Evolutionary conservation across 2,797 vertebrate species (phyloP), one percentile per base, ranked within the genome.

Genomic region (Emys orbicularis): DNA sequence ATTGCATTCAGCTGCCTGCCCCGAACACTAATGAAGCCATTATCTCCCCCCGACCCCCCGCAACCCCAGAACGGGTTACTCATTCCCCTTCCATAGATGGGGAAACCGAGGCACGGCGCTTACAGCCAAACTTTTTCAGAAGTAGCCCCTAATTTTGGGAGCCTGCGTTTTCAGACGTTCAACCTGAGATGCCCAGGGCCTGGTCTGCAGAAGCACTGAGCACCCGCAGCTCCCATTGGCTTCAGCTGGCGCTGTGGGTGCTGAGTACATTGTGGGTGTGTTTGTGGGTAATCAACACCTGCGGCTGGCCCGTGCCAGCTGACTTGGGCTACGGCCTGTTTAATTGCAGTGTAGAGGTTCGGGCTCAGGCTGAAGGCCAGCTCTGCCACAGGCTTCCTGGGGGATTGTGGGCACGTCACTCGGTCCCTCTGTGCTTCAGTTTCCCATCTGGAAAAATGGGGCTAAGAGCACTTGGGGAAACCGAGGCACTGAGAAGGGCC

Each of bases 51-150:
- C 61, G 29, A n/a, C 84, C 80, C 61, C 90, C 49, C 53, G 84
- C 94, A 91, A 79, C 92, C 90, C 87, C 5, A 5, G 87, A 29
- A 50, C 92, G 96, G 82, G 44, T 89, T 93, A 96, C 91, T 89
- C 94, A 47, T 56, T 18, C 86, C 68, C 61, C 31, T 8, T 37
- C 37, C 25, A 15, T 3, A 0, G 2, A 11, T 53, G 34, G 83
- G 76, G 88, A 84, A 94, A 90, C 85, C 31, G 91, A 96, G 96
- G 93, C 92, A 89, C 54, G 0, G 83, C 50, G 81, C 84, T 52
- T 72, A 41, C 37, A 21, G n/a, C 19, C 37, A 72, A 72, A 72
- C 10, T 37, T 41, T 72, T 25, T 41, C 68, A 37, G 19, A 41
- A 5, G 3, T 41, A 5, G 37, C 37, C 37, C 68, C 68, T 72